Conservation (phyloP, 2,113 vertebrate genomes). For the Onychostruthus taczanowskii region DNA sequence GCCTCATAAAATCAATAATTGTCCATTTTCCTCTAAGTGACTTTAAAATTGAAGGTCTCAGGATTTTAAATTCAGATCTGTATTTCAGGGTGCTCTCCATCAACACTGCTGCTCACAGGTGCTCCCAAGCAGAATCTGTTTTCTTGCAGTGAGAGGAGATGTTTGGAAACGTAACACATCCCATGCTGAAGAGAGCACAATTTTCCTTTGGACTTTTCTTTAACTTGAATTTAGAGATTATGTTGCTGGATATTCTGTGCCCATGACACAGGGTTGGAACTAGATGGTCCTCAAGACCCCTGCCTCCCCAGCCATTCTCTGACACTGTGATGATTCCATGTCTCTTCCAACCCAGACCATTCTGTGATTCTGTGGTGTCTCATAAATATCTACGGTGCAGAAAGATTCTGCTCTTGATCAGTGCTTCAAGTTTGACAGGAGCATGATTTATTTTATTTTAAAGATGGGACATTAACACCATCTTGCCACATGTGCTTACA, state of each 20-base stretch:
- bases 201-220: background rate
- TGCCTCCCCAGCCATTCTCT: too few relatives aligned
- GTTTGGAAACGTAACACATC: background rate
- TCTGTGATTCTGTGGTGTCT: background rate
- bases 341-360: background rate
- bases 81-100: background rate
- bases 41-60: conserved; percentile 26
- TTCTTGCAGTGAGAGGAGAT: background rate
- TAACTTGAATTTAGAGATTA: background rate
- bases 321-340: background rate
- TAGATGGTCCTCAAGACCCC: background rate
- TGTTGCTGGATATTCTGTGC: background rate
- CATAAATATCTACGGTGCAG: background rate
- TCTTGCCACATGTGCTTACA: background rate
- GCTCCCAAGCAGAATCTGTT: background rate
- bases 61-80: conserved; percentile 23
- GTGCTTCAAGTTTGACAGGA: background rate
- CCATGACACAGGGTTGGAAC: background rate
- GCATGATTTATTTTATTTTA: background rate
- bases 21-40: conserved; percentile 60
- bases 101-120: background rate
- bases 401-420: background rate
- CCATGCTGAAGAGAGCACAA: background rate
- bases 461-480: background rate
- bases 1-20: conserved; percentile 69